Evolutionary conservation across 2,888 invertebrate genomes (phyloP), one percentile per base, ranked within the genome.

Genomic region (Caradrina kadenii): DNA sequence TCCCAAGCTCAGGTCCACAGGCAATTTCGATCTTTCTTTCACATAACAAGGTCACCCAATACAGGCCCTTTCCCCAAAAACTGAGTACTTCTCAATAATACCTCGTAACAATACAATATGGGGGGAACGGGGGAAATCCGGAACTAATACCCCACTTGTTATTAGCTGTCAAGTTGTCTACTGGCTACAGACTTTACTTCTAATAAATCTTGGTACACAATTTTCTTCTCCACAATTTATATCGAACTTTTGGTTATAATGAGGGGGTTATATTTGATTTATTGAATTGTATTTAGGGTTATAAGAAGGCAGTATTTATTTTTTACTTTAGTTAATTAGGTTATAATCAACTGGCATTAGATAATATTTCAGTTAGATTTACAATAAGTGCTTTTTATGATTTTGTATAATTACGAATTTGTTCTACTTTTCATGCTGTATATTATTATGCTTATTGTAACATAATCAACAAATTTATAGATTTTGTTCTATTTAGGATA

Each of bases 111-210:
- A 80, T 77, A 80, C 75, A 72, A 52, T 63, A 66, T 50, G 70
- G 75, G 4, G 45, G 17, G 17, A 5, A 3, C 56, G 59, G 70
- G 56, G 69, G 59, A 88, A 88, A 87, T 86, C 85, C 83, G 75
- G 76, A 81, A 87, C 75, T 85, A 86, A 85, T 83, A 80, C 81
- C 68, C 68, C 73, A 76, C 75, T 84, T 85, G 87, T 89, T 88
- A 89, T 88, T 87, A 88, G 81, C 86, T 89, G 89, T 89, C 89
- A 89, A 88, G 84, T 82, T 89, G 88, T 89, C 89, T 80, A 74
- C 81, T 73, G 69, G 68, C 60, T 54, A 39, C 69, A 72, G 86
- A 84, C 84, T 89, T 88, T 82, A 69, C 63, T 69, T 76, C 77
- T 74, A 75, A 77, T 83, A 79, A 77, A 76, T 79, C 77, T 76